Conservation (phyloP, 2,888 invertebrate genomes). For the Teleiodes luculella region DNA sequence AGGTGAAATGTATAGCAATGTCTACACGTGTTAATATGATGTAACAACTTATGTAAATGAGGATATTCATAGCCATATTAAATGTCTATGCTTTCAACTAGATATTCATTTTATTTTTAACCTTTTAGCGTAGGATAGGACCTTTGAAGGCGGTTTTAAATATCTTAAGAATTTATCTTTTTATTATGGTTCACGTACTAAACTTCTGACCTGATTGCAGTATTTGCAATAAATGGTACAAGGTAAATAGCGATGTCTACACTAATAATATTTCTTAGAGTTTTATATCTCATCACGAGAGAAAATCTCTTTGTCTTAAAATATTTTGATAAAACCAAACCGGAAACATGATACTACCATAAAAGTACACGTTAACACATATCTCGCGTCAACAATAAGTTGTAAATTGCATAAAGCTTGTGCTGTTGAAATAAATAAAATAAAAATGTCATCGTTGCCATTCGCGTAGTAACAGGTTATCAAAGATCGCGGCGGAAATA, state of each 20-base stretch:
- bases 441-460: background rate
- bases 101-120: too few species aligned
- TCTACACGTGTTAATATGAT: too few species aligned
- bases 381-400: background rate
- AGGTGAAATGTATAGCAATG: too few species aligned
- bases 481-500: background rate
- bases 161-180: too few species aligned
- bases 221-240: background rate
- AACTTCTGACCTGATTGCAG: background rate
- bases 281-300: background rate
- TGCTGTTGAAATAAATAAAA: background rate
- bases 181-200: background rate
- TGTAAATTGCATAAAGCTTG: background rate
- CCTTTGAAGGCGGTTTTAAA: too few species aligned
- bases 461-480: background rate
- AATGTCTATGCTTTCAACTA: too few species aligned
- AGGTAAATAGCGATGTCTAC: background rate
- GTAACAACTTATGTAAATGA: too few species aligned
- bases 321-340: too few species aligned
- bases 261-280: background rate
- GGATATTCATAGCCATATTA: too few species aligned
- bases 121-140: too few species aligned
- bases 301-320: too few species aligned
- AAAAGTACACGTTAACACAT: conserved; percentile 1
- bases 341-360: too few species aligned